A percentile compares a stretch with the other conserved stretches of the same genome.
These are phyloP conservation scores for Albula goreensis DNA, from an alignment of 2,113 vertebrate genomes.

Conservation along the genomic window DNA sequence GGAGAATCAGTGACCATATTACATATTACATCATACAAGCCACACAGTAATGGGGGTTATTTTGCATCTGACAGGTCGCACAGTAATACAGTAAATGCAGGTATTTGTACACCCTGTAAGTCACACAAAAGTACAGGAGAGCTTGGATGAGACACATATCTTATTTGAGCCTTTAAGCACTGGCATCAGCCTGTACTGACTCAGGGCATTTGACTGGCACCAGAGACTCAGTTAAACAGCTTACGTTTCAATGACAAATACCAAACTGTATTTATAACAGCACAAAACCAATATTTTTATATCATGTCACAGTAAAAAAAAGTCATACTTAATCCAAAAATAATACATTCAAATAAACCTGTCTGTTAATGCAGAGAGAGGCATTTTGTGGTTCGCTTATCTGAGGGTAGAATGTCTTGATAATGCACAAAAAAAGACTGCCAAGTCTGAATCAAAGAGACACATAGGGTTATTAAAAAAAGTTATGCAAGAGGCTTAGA, in stretches of 20 bases:
- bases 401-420: background rate
- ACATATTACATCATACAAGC: no score
- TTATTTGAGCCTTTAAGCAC: no score
- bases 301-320: background rate
- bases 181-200: no score
- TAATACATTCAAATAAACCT: background rate
- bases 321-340: background rate
- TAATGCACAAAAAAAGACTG: slow-evolving; percentile 25
- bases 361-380: slow-evolving; percentile 24
- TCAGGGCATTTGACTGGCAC: background rate
- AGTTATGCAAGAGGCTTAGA: slow-evolving; percentile 22
- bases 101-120: no score
- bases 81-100: no score
- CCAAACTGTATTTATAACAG: background rate
- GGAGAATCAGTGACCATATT: no score
- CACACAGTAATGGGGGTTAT: no score
- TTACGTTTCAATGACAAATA: background rate
- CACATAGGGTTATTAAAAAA: slow-evolving; percentile 22
- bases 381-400: background rate
- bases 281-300: background rate
- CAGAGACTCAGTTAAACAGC: background rate
- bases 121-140: no score
- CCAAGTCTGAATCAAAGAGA: slow-evolving; percentile 20
- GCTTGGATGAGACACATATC: no score
- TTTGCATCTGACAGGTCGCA: no score